Base-by-base conservation (phyloP, 2,888 invertebrate species). In the Drosophila anomelani region DNA sequence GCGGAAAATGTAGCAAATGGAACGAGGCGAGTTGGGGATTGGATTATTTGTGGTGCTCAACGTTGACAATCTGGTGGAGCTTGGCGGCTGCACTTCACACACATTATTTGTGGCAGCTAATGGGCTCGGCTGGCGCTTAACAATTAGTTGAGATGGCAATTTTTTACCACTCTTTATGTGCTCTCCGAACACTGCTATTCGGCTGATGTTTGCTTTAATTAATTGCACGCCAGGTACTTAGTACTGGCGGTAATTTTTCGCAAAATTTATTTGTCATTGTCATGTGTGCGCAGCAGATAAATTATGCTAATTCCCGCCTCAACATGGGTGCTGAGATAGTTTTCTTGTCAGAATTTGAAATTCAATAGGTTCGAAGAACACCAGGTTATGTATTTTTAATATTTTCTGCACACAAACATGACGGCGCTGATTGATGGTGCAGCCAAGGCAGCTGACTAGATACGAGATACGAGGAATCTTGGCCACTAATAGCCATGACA, bases 251-350 rank as follows among this genome's bases (percentile, higher is more conserved):
- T 67, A 68, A 81, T 79, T 84, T 81, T 78, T 88, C 69, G 77
- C 70, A 54, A 77, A 88, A 86, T 88, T 85, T 85, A 85, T 85
- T 77, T 88, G 78, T 82, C 84, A 80, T 82, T 78, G 74, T 80
- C 84, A 88, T 80, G 85, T 81, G 64, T 34, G 26, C 23, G 38
- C 41, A 17, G 72, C 34, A 78, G 77, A 83, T 85, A 85, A 88
- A 88, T 88, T 80, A 85, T 76, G 68, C 72, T 88, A 85, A 83
- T 85, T 80, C 78, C 17, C 73, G 71, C 76, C 76, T 62, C 76
- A 80, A 85, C 88, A 84, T 67, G 80, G 75, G 74, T 62, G 77
- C 76, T 82, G 79, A 85, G 85, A 82, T 78, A 64, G 55, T 79
- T 75, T 70, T 68, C 68, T 49, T 62, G 73, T 68, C 56, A 64